These are phyloP conservation scores for Meloidogyne exigua DNA, from an alignment of 1,140 invertebrate genomes.

Conservation along the genomic window DNA sequence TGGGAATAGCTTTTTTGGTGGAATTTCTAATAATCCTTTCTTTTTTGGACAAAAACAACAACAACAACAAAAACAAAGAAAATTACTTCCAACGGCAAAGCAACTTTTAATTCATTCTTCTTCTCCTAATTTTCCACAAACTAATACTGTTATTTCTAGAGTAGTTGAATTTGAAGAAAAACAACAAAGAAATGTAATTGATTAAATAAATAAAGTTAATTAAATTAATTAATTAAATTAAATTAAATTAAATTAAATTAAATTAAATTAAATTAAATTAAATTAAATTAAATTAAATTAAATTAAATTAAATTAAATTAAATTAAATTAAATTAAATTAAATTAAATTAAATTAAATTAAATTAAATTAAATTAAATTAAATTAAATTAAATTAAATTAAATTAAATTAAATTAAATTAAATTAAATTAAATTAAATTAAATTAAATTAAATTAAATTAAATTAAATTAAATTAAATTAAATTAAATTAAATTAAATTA, in stretches of 20 bases:
- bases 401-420: neutral
- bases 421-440: no score
- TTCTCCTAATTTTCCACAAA: slow-evolving; percentile 22
- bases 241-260: no score
- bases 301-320: no score
- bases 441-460: no score
- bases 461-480: neutral
- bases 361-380: no score
- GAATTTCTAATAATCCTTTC: slow-evolving; percentile 23
- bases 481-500: no score
- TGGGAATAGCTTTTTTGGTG: slow-evolving; percentile 24
- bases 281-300: no score
- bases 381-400: neutral
- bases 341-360: no score
- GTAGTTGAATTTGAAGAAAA: slow-evolving; percentile 15
- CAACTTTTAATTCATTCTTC: slow-evolving; percentile 4
- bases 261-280: no score
- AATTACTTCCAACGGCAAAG: neutral
- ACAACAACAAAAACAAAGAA: neutral
- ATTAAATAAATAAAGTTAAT: neutral
- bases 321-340: neutral
- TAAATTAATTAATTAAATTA: no score
- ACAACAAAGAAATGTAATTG: neutral
- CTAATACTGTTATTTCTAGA: slow-evolving; percentile 15
- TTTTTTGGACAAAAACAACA: slow-evolving; percentile 8